Percentiles rank a stretch among this genome's conserved stretches.
These are phyloP conservation scores for Helicolenus hilgendorfi DNA, from an alignment of 2,797 vertebrate genomes.

Conservation along the genomic window DNA sequence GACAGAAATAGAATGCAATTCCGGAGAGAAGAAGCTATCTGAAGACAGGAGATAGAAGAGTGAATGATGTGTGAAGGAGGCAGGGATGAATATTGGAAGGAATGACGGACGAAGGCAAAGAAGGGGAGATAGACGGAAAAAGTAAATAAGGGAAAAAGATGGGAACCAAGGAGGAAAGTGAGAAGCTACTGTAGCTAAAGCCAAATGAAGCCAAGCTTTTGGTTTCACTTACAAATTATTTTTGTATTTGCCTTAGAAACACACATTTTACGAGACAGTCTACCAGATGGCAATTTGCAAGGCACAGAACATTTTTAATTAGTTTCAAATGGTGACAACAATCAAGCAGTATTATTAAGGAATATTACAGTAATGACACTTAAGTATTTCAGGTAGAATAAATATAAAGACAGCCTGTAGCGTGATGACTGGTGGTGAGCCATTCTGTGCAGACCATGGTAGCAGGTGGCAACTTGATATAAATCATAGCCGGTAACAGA, in stretches of 20 bases:
- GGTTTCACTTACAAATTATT: not conserved
- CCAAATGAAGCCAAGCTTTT: not conserved
- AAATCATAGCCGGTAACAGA: constrained; percentile 14
- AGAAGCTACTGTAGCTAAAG: not conserved
- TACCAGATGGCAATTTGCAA: not conserved
- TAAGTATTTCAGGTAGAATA: not conserved
- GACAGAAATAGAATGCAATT: constrained; percentile 32
- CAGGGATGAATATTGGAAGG: not conserved
- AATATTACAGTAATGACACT: not conserved
- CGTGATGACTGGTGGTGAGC: not conserved
- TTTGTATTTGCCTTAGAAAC: not conserved
- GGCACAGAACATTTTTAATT: not conserved
- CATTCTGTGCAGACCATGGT: not conserved
- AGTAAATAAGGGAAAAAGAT: not conserved
- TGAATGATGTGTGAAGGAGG: constrained; percentile 9
- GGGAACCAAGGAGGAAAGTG: not conserved
- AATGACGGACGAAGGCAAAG: not conserved
- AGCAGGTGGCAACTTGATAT: constrained; percentile 4
- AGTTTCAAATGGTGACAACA: not conserved
- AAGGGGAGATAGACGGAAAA: not conserved
- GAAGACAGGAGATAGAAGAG: constrained; percentile 20
- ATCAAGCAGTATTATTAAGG: not conserved
- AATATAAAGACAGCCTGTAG: not conserved
- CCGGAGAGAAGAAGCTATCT: not conserved
- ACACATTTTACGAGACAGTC: not conserved